Base-by-base conservation (phyloP, 2,797 vertebrate genomes). In the Danio aesculapii region DNA sequence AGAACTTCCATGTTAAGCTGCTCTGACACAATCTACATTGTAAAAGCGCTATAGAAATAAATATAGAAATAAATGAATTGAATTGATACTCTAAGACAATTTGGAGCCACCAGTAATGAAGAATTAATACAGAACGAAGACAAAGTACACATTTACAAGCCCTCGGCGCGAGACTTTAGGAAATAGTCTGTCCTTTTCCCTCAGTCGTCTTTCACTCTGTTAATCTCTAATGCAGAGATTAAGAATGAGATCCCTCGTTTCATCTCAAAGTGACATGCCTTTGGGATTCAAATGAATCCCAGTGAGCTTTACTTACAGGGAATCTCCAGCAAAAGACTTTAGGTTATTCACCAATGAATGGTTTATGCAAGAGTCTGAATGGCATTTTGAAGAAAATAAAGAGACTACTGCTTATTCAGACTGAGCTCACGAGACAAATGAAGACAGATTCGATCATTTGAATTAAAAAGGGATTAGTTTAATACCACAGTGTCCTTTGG, bases 181-280 rank as follows among this genome's bases (percentile, higher is more conserved):
- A 50, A 50, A 44, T 12, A 30, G 30, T 58, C n/a, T 4, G 43
- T 19, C 6, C 2, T 1, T 21, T 14, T 75, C 7, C 4, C 6
- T 52, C 66, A 19, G 17, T 79, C 41, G 17, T 43, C 12, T n/a
- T 8, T 72, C 64, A 49, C 61, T 84, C 49, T 82, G 57, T 58
- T 78, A 46, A 62, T 82, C 57, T 21, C 39, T 21, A 11, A 46
- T 59, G 8, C 10, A 53, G 49, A 44, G 50, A 67, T 72, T 59
- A 70, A 57, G 44, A 66, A 70, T 21, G n/a, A 58, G 53, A 72
- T 46, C 53, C 0, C 47, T 58, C 53, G 41, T 43, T 17, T 46
- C 10, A 55, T 53, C 39, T 69, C 13, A 21, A 8, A 72, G 13
- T 50, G 41, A 50, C 44, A 41, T 63, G 39, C 47, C 14, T 16